Base-by-base conservation (phyloP, 2,797 vertebrate genomes). In the Halcyon smyrnensis region DNA sequence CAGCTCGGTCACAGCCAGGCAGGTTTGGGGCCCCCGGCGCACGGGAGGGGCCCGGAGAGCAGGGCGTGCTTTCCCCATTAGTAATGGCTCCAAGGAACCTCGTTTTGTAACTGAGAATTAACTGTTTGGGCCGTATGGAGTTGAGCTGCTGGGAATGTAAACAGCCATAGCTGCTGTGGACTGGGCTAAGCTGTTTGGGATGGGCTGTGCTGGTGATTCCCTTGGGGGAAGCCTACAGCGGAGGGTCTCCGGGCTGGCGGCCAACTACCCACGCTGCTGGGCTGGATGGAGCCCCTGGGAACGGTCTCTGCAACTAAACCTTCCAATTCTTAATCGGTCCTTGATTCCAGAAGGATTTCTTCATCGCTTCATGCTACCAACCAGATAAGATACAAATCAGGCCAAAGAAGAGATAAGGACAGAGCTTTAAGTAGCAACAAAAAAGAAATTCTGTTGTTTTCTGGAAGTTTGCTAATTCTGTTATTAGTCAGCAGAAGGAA, bases 21-120 rank as follows among this genome's bases (percentile, higher is more conserved):
- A 0, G 14, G 43, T 27, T 51, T 53, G 77, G 62, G 67, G 45
- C 46, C 59, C 34, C 9, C 20, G 4, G 17, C 43, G 0, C 1
- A 6, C 9, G 1, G 41, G 37, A 75, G 60, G 56, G 27, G 71
- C 60, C 36, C 15, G 7, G 51, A 21, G 9, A 4, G 37, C 64
- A 34, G 41, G 8, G 30, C 3, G 0, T 89, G 87, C 54, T 56
- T 90, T 62, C 60, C 30, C 62, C 36, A 3, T 91, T 59, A 75
- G 48, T 30, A 43, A 41, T 67, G 53, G 51, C 74, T 92, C 69
- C 48, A 60, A 71, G 67, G 45, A 34, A 73, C 30, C n/a, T 81
- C 4, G 0, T 19, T 73, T 39, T 69, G 68, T 51, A 65, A 16
- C 74, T 30, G 43, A 7, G 56, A 12, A 34, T 84, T 23, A 50